Evolutionary conservation across 2,113 vertebrate genomes (phyloP), one percentile per base, ranked within the genome.

Genomic region (Nestor notabilis): DNA sequence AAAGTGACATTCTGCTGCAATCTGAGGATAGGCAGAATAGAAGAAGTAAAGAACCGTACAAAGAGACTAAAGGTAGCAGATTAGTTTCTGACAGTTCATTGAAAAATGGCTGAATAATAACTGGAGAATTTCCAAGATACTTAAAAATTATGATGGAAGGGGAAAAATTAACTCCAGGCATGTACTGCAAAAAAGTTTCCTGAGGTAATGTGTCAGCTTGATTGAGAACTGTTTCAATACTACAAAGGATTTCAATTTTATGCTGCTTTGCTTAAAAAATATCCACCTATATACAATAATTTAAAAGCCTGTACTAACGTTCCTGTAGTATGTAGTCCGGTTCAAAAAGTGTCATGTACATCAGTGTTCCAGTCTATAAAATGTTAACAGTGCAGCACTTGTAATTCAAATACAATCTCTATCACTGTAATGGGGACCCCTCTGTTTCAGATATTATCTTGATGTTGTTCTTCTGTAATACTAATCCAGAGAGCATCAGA

Each of bases 251-350:
- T 93, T 33, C 90, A 80, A 91, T 68, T 74, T 70, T 89, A 84
- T 35, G 35, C 19, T 76, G 47, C 23, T 91, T 84, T 79, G 49
- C 87, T 94, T 97, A 82, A 91, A 95, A 97, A 97, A 88, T 88
- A 78, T 71, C 71, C 68, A 89, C 9, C 27, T 85, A 83, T 89
- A 72, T 71, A 95, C 70, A 95, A 72, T 87, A 96, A 97, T 83
- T 95, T 95, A 95, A 97, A 97, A 97, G 95, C 95, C 75, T 92
- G 29, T 97, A 94, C 88, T 95, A 95, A 93, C 68, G 27, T 39
- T 89, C 18, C 50, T 97, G 92, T 89, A 92, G 75, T 90, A 82
- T 39, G 55, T 50, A 97, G 84, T 81, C 82, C 93, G 55, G 13
- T 85, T 87, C 56, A 79, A 84, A 97, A 94, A 72, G 50, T 65